Evolutionary conservation across 2,888 invertebrate species (phyloP).

Genomic region (Hyalella azteca): DNA sequence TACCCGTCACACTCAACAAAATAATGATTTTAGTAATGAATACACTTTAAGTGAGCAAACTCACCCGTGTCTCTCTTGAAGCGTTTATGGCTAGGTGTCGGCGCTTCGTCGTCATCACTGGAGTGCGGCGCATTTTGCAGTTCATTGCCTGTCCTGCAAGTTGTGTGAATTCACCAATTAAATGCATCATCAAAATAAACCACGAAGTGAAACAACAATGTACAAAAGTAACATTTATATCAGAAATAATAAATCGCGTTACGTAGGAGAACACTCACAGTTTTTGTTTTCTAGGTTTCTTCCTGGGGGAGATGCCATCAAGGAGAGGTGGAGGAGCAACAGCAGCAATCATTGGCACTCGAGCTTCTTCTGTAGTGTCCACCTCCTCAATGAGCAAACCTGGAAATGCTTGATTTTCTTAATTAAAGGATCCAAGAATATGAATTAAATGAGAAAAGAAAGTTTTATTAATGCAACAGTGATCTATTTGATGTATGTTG

Average conservation of each 20-base stretch:
- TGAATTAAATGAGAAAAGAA: no score
- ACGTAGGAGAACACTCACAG: no score
- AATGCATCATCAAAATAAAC: no score
- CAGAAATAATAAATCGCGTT: not conserved
- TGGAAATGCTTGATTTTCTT: no score
- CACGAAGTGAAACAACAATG: no score
- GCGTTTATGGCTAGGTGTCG: not conserved
- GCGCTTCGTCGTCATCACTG: not conserved
- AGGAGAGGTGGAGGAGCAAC: conserved; percentile 44
- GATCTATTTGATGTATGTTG: no score
- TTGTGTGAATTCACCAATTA: no score
- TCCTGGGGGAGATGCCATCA: conserved; percentile 76
- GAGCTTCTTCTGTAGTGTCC: conserved; percentile 3
- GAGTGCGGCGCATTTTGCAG: conserved; percentile 65
- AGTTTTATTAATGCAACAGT: no score
- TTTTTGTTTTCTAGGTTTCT: conserved; percentile 89
- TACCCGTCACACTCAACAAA: no score
- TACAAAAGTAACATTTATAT: not conserved
- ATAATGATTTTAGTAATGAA: no score
- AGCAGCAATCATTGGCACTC: not conserved
- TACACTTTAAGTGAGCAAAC: not conserved
- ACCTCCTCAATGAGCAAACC: conserved; percentile 63
- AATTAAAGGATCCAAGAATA: no score
- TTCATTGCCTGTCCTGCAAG: conserved; percentile 67
- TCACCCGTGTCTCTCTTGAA: not conserved